Percentiles rank a stretch among this genome's conserved stretches.
Evolutionary conservation across 2,888 invertebrate species (phyloP).

Genomic region (Microctonus aethiopoides): DNA sequence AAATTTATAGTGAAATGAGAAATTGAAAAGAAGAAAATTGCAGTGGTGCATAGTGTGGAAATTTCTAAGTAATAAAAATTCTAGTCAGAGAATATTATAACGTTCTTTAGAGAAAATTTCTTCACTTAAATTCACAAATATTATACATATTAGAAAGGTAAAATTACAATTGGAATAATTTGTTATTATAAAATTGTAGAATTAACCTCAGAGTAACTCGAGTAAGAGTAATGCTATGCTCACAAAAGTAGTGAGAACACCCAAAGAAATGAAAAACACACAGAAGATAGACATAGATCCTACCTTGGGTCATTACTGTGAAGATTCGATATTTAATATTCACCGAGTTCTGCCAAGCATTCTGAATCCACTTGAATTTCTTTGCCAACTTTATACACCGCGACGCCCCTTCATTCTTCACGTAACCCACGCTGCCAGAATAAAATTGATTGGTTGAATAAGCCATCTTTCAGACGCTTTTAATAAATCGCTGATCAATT

Average conservation of each 20-base stretch:
- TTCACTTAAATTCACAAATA: not conserved
- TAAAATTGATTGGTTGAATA: not conserved
- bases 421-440: not conserved
- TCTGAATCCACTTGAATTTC: not conserved
- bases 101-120: not conserved
- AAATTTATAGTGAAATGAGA: not conserved
- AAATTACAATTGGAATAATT: not conserved
- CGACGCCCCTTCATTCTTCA: not conserved
- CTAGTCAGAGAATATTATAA: not conserved
- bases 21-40: not conserved
- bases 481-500: slow-evolving; percentile 7
- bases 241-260: not conserved
- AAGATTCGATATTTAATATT: slow-evolving; percentile 7
- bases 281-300: not conserved
- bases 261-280: not conserved
- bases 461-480: not conserved
- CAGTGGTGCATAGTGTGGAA: not conserved
- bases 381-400: not conserved
- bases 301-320: not conserved
- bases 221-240: not conserved
- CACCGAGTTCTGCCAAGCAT: not conserved
- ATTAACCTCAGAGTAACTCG: not conserved
- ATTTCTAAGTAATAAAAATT: not conserved
- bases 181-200: not conserved
- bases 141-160: not conserved